Evolutionary conservation across 1,140 invertebrate genomes (phyloP).

Genomic region (Octopus sinensis): DNA sequence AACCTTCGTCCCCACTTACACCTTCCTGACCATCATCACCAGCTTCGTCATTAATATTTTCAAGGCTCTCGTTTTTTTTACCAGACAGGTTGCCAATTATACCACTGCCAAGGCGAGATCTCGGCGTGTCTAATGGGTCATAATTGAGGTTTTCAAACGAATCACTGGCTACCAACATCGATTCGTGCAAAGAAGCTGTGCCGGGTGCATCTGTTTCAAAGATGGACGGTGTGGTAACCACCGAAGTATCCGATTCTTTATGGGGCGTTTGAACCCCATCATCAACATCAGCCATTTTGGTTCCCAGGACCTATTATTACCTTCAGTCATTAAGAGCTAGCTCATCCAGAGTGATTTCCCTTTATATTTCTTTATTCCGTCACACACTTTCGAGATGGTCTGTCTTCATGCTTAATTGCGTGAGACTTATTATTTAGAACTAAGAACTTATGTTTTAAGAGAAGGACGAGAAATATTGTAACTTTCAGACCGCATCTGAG

Average conservation of each 20-base stretch:
- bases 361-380: not conserved
- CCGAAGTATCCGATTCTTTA: not conserved
- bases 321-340: not conserved
- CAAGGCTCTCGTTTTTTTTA: slow-evolving; percentile 20
- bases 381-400: not conserved
- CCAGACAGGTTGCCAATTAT: slow-evolving; percentile 24
- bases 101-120: slow-evolving; percentile 37
- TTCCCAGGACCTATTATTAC: not conserved
- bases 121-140: slow-evolving; percentile 33
- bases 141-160: slow-evolving; percentile 37
- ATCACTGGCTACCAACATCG: slow-evolving; percentile 36
- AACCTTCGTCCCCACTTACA: slow-evolving; percentile 38
- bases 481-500: not conserved
- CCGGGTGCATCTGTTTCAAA: slow-evolving; percentile 25
- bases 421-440: not conserved
- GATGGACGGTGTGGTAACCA: not conserved
- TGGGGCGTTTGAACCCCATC: not conserved
- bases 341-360: not conserved
- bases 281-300: slow-evolving; percentile 4
- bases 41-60: slow-evolving; percentile 23
- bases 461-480: not conserved
- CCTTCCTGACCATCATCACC: slow-evolving; percentile 15
- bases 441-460: not conserved
- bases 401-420: not conserved
- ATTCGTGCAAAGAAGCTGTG: slow-evolving; percentile 20